Percentiles rank a stretch among this genome's conserved stretches.
Conservation (phyloP, 2,113 vertebrate genomes). For the Astur gentilis region DNA sequence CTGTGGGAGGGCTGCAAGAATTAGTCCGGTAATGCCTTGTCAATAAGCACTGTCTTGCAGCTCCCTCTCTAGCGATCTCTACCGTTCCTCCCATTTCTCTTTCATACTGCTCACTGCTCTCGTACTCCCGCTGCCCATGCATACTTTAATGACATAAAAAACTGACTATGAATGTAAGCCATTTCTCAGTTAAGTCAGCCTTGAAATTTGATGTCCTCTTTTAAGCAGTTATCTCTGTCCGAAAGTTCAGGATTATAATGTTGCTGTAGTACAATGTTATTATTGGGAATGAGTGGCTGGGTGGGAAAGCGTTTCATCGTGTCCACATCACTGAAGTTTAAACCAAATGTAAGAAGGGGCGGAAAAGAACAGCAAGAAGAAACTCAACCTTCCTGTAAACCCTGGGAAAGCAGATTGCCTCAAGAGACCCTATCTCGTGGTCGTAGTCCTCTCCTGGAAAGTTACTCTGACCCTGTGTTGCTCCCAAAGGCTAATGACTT, state of each 20-base stretch:
- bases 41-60: not conserved
- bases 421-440: not conserved
- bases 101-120: not conserved
- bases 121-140: not conserved
- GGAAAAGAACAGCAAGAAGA: not conserved
- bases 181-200: not conserved
- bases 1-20: not conserved
- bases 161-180: not conserved
- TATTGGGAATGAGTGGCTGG: not conserved
- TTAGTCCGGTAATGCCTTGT: not conserved
- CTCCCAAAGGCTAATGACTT: not conserved
- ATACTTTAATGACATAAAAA: not conserved
- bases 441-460: not conserved
- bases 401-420: not conserved
- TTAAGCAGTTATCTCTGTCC: not conserved
- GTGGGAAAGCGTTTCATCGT: not conserved
- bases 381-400: not conserved
- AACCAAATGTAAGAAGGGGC: not conserved
- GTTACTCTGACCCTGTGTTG: not conserved
- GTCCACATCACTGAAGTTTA: not conserved
- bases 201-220: not conserved
- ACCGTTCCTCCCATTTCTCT: not conserved
- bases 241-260: not conserved
- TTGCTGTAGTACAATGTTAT: not conserved
- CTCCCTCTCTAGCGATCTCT: not conserved